A percentile compares a stretch with the other conserved stretches of the same genome.
Evolutionary conservation across 2,113 vertebrate genomes (phyloP).

Genomic region (Crotalus tigris): DNA sequence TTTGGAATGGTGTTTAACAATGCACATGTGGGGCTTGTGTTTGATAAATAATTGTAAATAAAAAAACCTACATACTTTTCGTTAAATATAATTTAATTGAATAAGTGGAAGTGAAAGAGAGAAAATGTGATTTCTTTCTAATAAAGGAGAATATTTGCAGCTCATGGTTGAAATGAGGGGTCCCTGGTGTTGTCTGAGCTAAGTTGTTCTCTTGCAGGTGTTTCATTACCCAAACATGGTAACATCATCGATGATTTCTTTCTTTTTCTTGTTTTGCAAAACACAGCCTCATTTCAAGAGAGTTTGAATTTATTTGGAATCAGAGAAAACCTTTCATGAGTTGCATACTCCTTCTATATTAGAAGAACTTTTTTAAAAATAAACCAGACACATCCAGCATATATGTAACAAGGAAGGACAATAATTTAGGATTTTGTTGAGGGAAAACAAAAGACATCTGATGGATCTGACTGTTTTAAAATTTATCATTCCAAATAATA

Average conservation of each 20-base stretch:
- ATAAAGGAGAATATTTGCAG: neutral
- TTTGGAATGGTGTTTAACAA: neutral
- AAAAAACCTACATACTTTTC: neutral
- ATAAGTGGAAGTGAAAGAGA: neutral
- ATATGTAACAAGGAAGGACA: neutral
- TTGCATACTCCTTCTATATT: neutral
- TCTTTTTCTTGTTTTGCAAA: slow-evolving; percentile 22
- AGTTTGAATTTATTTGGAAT: neutral
- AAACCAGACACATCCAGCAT: neutral
- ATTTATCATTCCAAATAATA: neutral
- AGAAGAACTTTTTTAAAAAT: neutral
- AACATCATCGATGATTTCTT: slow-evolving; percentile 9
- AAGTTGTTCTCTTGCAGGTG: neutral
- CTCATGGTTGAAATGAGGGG: neutral
- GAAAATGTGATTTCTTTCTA: neutral
- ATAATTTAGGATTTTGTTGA: neutral
- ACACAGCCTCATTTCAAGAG: slow-evolving; percentile 30
- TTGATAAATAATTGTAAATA: neutral
- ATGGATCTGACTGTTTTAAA: neutral
- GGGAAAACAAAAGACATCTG: neutral
- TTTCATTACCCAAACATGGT: neutral
- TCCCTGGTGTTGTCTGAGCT: neutral
- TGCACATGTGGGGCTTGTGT: neutral
- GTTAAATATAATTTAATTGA: neutral
- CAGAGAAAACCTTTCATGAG: neutral